Percentiles rank a stretch among this genome's conserved stretches.
Conservation (phyloP, 2,113 vertebrate species). For the Alethe diademata region DNA sequence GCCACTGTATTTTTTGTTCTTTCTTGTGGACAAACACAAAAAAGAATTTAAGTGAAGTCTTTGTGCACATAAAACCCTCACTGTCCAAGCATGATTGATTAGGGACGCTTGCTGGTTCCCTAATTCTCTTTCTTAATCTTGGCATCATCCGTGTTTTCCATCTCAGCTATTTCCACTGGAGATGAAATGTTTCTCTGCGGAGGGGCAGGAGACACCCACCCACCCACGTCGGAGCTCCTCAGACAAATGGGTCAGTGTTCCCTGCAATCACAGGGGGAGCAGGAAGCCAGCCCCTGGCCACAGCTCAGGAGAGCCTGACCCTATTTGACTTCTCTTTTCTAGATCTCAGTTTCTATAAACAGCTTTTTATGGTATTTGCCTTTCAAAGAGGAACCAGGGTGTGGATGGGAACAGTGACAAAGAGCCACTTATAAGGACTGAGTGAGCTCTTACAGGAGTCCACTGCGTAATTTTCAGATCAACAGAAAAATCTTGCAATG, state of each 20-base stretch:
- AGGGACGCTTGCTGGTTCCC: not conserved
- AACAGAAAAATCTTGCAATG: slow-evolving; percentile 35
- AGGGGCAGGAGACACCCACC: not conserved
- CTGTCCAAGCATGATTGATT: slow-evolving; percentile 31
- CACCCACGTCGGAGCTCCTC: not conserved
- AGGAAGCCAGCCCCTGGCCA: not conserved
- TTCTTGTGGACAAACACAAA: not conserved
- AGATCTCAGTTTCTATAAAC: slow-evolving; percentile 18
- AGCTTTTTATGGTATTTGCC: slow-evolving; percentile 52
- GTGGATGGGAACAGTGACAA: slow-evolving; percentile 49
- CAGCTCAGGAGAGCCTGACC: slow-evolving; percentile 40
- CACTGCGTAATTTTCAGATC: slow-evolving; percentile 27
- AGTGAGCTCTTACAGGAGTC: not conserved
- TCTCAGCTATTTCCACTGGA: not conserved
- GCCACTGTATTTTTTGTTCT: not conserved
- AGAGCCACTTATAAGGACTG: slow-evolving; percentile 31
- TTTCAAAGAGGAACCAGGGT: slow-evolving; percentile 52
- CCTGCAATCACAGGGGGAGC: not conserved
- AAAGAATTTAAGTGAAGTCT: not conserved
- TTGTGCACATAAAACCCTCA: not conserved
- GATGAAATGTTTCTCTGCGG: not conserved
- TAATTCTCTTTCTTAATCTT: not conserved
- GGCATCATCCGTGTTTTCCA: not conserved
- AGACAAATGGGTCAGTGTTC: not conserved
- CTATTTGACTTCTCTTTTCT: slow-evolving; percentile 59